These are phyloP conservation scores for Centropus bengalensis DNA, from an alignment of 2,113 vertebrate genomes.

Conservation along the genomic window DNA sequence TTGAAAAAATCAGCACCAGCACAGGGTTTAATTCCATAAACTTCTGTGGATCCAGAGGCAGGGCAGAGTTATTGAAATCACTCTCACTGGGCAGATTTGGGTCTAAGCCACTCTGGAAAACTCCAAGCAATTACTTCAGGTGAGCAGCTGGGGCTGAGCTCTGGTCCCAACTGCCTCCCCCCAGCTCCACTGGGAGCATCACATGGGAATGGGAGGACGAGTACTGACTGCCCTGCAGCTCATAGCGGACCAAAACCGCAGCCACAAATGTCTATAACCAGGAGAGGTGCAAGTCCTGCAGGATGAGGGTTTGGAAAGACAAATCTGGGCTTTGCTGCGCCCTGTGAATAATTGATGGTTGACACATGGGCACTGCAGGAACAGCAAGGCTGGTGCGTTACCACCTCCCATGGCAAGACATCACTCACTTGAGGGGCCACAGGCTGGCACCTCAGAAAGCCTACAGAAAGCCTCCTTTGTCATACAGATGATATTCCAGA, in stretches of 20 bases:
- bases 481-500: rapidly evolving
- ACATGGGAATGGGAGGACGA: rapidly evolving
- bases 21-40: neutral
- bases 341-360: neutral
- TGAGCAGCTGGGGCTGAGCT: neutral
- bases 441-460: neutral
- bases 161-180: neutral
- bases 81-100: neutral
- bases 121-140: neutral
- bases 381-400: neutral
- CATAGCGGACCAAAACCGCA: rapidly evolving
- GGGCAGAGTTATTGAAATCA: neutral
- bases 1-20: neutral
- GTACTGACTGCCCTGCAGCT: too few species aligned
- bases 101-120: neutral
- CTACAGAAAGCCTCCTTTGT: too few species aligned
- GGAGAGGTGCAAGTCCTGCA: neutral
- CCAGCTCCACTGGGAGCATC: rapidly evolving
- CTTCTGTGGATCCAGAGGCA: neutral
- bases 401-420: neutral
- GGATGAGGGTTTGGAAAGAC: neutral
- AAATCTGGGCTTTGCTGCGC: neutral
- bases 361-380: rapidly evolving
- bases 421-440: neutral
- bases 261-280: neutral